phyloP scores from a whole-genome alignment of 2,888 invertebrate genomes.

The Nephrotoma guestfalica region DNA sequence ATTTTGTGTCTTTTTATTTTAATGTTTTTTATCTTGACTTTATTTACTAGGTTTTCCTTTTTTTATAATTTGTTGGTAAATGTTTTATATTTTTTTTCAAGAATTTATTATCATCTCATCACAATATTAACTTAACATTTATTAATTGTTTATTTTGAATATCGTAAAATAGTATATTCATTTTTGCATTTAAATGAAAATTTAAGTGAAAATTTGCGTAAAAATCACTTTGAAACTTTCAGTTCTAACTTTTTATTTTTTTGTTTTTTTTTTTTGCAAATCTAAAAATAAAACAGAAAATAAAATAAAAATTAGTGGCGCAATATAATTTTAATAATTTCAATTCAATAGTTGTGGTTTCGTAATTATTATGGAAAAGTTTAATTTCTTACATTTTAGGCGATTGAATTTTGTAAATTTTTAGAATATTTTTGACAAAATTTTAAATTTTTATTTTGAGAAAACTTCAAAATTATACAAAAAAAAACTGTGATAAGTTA shows the following conservation, averaged over 20 bases:
- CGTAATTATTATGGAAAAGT: neutral
- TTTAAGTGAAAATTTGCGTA: neutral
- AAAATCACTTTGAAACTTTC: constrained; percentile 1
- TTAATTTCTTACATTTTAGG: neutral
- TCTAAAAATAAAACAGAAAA: constrained; percentile 1
- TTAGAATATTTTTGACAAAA: neutral
- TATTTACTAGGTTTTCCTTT: neutral
- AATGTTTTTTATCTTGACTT: neutral
- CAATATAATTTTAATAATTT: neutral
- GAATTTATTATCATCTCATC: neutral
- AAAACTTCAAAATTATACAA: neutral
- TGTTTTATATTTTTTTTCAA: neutral
- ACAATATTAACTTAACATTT: neutral
- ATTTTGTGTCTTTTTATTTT: neutral
- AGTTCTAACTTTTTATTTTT: neutral
- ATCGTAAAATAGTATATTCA: neutral
- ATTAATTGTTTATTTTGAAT: neutral
- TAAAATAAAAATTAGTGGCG: constrained; percentile 4
- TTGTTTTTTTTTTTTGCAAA: neutral
- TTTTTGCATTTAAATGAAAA: neutral
- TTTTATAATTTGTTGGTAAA: neutral
- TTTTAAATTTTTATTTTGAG: neutral
- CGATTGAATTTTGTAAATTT: neutral
- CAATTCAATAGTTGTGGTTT: neutral
- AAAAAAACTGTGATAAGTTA: neutral